phyloP scores from a whole-genome alignment of 2,888 invertebrate species.

The Melanostoma mellinum region DNA sequence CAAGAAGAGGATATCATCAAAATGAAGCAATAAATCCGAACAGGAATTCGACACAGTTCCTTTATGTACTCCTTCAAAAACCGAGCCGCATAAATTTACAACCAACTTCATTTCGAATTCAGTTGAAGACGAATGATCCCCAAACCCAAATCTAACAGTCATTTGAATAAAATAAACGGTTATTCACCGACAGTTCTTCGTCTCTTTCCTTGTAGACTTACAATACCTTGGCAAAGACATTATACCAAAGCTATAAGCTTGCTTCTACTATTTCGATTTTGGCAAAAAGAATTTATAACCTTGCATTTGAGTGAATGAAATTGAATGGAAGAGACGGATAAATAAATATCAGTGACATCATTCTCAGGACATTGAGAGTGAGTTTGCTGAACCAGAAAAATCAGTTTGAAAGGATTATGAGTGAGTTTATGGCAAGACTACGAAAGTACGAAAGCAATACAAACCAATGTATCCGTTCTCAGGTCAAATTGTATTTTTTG shows the following conservation, averaged over 20 bases:
- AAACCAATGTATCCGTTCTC: too few species aligned
- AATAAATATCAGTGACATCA: neutral
- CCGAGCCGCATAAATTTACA: constrained; percentile 49
- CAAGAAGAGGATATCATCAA: constrained; percentile 56
- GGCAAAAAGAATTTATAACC: constrained; percentile 41
- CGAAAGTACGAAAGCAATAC: neutral
- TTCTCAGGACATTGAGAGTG: constrained; percentile 29
- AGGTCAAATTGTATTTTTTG: too few species aligned
- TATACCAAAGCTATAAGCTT: neutral
- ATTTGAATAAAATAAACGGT: constrained; percentile 72
- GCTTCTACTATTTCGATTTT: constrained; percentile 50
- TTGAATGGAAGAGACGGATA: constrained; percentile 22
- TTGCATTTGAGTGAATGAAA: constrained; percentile 41
- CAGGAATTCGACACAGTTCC: constrained; percentile 62
- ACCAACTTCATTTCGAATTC: constrained; percentile 63
- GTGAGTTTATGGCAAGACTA: constrained; percentile 4
- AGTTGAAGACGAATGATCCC: constrained; percentile 60
- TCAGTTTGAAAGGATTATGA: constrained; percentile 29
- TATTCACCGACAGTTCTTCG: constrained; percentile 41
- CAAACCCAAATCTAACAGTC: constrained; percentile 43
- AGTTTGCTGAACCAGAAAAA: constrained; percentile 3
- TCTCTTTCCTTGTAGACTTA: neutral
- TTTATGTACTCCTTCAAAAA: constrained; percentile 2
- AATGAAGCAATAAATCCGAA: constrained; percentile 69
- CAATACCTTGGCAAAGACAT: neutral